Percentiles rank a stretch among this genome's conserved stretches.
Evolutionary conservation across 2,888 invertebrate species (phyloP).

Genomic region (Hirudinaria manillensis): DNA sequence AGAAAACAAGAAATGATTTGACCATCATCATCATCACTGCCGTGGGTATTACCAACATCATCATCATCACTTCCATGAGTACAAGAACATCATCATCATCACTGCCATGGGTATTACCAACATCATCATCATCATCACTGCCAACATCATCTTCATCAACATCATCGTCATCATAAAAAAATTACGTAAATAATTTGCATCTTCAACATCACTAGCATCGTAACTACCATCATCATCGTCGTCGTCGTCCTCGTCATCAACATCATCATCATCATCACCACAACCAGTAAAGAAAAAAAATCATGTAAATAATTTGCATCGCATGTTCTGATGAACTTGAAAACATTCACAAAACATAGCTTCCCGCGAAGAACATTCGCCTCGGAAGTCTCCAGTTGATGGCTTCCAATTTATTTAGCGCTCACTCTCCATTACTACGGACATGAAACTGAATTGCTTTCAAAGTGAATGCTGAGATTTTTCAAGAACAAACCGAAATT

Average conservation of each 20-base stretch:
- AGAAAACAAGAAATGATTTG: too few species aligned
- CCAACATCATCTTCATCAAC: constrained; percentile 26
- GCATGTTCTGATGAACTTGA: too few species aligned
- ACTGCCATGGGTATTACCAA: not conserved
- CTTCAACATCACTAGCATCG: constrained; percentile 22
- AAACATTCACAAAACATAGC: not conserved
- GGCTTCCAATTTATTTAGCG: too few species aligned
- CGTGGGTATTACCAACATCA: constrained; percentile 19
- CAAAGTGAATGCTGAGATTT: too few species aligned
- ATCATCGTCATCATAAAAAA: constrained; percentile 24
- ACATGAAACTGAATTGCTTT: too few species aligned
- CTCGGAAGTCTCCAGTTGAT: too few species aligned
- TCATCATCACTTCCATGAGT: constrained; percentile 20
- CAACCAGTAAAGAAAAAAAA: too few species aligned
- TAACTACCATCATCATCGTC: not conserved
- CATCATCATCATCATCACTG: constrained; percentile 27
- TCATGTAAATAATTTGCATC: too few species aligned
- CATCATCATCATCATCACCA: constrained; percentile 20
- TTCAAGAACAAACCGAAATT: too few species aligned
- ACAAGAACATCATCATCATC: constrained; percentile 10
- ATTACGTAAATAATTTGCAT: not conserved
- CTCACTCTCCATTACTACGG: too few species aligned
- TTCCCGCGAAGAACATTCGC: too few species aligned
- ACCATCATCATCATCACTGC: constrained; percentile 24
- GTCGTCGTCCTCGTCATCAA: constrained; percentile 1